Conservation (phyloP, 2,113 vertebrate genomes). For the Uria lomvia region DNA sequence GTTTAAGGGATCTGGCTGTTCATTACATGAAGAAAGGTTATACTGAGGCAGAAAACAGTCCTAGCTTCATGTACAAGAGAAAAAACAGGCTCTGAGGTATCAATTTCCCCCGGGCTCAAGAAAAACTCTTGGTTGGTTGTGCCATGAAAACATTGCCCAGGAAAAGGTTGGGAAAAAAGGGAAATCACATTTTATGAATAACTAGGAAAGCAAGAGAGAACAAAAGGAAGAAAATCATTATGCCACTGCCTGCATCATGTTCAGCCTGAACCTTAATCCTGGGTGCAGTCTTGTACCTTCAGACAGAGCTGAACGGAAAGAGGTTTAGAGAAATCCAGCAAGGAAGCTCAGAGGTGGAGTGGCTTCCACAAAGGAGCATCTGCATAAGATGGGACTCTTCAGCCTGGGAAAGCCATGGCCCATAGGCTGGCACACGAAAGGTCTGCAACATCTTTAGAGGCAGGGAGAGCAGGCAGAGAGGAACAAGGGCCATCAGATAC, state of each 20-base stretch:
- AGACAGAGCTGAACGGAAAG: neutral
- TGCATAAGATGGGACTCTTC: neutral
- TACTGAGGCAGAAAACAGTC: neutral
- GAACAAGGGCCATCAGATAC: neutral
- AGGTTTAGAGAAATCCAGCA: neutral
- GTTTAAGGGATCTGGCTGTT: too few relatives aligned
- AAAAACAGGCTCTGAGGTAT: neutral
- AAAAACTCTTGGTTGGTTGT: neutral
- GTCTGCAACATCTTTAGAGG: neutral
- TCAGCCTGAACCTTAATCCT: neutral
- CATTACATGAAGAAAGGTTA: neutral
- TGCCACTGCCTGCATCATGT: neutral
- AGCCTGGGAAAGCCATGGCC: neutral
- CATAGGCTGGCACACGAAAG: neutral
- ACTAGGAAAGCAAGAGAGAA: neutral
- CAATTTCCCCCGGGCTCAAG: neutral
- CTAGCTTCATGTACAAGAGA: neutral
- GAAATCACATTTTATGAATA: accelerated
- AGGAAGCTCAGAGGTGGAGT: neutral
- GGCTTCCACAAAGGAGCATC: neutral
- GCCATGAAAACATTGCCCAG: neutral
- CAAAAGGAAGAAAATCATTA: neutral
- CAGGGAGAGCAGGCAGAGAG: neutral
- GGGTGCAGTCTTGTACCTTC: neutral
- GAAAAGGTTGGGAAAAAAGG: neutral